A percentile compares a stretch with the other conserved stretches of the same genome.
These are phyloP conservation scores for Eurystomus glaucurus DNA, from an alignment of 2,797 vertebrate species.

Conservation along the genomic window DNA sequence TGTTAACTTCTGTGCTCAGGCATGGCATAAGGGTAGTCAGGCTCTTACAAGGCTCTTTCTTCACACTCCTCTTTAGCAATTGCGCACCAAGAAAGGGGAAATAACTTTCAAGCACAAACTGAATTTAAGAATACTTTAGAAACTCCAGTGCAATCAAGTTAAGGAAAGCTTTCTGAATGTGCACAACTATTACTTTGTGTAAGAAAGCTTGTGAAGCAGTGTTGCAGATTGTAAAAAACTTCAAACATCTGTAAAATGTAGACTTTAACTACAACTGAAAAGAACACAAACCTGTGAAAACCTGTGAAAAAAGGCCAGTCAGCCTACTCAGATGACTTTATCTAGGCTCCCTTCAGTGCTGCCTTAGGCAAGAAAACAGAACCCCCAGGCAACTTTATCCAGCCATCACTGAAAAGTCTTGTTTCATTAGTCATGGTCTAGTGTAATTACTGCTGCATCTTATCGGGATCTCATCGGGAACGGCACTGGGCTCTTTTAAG, in stretches of 20 bases:
- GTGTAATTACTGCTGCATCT: not conserved
- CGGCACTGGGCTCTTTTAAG: not conserved
- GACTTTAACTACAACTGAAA: not conserved
- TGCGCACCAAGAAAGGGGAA: not conserved
- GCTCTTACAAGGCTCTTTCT: too few species aligned
- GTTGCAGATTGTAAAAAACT: not conserved
- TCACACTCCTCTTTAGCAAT: not conserved
- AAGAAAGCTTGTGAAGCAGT: not conserved
- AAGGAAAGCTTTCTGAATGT: not conserved
- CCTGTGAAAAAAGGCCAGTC: not conserved
- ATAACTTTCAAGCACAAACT: not conserved
- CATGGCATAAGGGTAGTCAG: too few species aligned
- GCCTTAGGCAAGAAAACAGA: constrained; percentile 24
- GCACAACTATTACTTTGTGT: not conserved
- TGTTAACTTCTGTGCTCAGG: too few species aligned
- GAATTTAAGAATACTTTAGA: not conserved
- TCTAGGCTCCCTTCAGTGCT: not conserved
- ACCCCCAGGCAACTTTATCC: not conserved
- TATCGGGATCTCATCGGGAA: not conserved
- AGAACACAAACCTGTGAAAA: not conserved
- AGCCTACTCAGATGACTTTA: not conserved
- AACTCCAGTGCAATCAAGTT: not conserved
- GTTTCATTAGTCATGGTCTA: not conserved
- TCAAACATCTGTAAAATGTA: not conserved
- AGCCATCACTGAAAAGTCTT: not conserved